A percentile compares a stretch with the other conserved stretches of the same genome.
Conservation (phyloP, 2,797 vertebrate species). For the Graptemys geographica region DNA sequence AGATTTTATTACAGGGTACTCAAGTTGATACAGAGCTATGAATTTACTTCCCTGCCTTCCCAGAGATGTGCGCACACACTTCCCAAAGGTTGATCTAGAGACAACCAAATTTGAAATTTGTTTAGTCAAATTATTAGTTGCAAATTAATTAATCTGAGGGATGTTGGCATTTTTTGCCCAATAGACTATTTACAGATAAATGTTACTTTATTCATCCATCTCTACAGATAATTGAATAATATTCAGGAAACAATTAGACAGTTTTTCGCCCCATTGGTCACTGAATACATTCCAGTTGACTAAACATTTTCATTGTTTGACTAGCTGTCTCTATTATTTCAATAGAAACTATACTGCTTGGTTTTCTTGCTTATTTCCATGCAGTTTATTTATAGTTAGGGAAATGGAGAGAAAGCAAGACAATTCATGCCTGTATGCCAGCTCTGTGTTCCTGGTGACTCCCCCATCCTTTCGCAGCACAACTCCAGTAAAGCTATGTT, state of each 20-base stretch:
- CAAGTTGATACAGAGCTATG: neutral
- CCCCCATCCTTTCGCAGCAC: neutral
- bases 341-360: neutral
- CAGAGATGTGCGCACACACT: neutral
- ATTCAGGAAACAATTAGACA: neutral
- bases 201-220: neutral
- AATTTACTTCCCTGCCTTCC: neutral
- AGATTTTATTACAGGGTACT: neutral
- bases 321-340: neutral
- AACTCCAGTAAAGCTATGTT: neutral
- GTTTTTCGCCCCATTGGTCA: rapidly evolving
- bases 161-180: neutral
- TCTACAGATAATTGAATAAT: neutral
- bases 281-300: neutral
- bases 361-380: neutral
- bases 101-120: neutral
- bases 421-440: neutral
- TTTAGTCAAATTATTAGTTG: neutral
- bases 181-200: neutral
- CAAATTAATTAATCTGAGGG: neutral
- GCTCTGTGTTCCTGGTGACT: neutral
- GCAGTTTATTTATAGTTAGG: neutral
- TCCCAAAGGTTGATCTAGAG: neutral
- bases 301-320: neutral
- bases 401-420: neutral